Evolutionary conservation across 1,140 invertebrate species (phyloP), one percentile per base, ranked within the genome.

Genomic region (Asbolus verrucosus): DNA sequence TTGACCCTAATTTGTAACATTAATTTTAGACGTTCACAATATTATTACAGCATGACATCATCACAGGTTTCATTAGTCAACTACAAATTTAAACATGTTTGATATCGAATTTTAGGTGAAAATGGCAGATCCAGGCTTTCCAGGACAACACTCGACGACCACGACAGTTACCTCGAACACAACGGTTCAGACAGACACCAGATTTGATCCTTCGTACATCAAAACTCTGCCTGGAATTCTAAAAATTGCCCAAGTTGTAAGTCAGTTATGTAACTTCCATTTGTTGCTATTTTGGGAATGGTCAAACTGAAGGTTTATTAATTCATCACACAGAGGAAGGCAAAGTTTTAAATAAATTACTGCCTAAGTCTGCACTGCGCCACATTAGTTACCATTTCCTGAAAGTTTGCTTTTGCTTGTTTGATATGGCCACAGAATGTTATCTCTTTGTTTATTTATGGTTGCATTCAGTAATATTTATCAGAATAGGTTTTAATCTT

Each of bases 161-260:
- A 89, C 89, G 1, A 90, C 89, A 6, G 85, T 89, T 9, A 85
- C 87, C 0, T 86, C 86, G 0, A 88, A 85, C 69, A 91, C 90
- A 0, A 87, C 85, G 0, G 87, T 90, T 1, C 85, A 89, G 73
- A 89, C 89, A 11, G 87, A 85, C 70, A 84, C 94, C 74, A 81
- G 91, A 71, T 93, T 90, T 81, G 92, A 94, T 80, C 83, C 86
- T 2, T 81, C 82, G 1, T 94, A 94, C 76, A 72, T 93, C 9
- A 84, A 82, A 72, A 92, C 89, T 2, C 73, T 91, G 18, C 89
- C 91, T 27, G 94, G 94, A 39, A 87, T 92, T 27, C 77, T 96
- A 0, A 96, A 95, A 86, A 82, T 89, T 69, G 86, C 82, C 0
- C 88, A 93, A 87, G 87, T 94, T 76, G 94, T 96, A 83, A 89